These are phyloP conservation scores for Pseudachorutes palmiensis DNA, from an alignment of 1,140 invertebrate species.

Conservation along the genomic window DNA sequence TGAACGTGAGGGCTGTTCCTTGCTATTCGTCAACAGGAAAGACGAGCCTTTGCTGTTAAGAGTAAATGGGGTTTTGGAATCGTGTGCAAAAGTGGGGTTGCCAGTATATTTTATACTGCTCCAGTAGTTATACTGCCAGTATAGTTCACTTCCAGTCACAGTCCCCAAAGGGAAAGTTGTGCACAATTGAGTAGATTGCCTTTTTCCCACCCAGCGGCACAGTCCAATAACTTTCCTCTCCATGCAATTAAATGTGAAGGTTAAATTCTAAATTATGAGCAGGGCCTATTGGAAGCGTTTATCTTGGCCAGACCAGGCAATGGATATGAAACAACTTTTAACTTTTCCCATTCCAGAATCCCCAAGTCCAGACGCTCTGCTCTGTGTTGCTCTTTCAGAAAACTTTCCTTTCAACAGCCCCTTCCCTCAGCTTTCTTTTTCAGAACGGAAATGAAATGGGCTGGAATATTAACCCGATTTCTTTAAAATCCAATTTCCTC, in stretches of 20 bases:
- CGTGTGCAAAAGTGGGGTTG: too few relatives aligned
- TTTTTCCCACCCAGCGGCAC: constrained; percentile 9
- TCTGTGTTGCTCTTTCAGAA: too few relatives aligned
- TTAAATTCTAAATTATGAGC: constrained; percentile 13
- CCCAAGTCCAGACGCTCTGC: too few relatives aligned
- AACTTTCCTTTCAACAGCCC: neutral
- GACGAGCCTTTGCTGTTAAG: too few relatives aligned
- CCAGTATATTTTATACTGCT: too few relatives aligned
- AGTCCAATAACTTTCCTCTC: constrained; percentile 4
- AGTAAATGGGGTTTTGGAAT: too few relatives aligned
- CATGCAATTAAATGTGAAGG: constrained; percentile 10
- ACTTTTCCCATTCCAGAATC: constrained; percentile 1
- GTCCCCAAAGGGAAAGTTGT: neutral
- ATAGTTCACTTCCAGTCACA: neutral
- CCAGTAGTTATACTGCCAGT: too few relatives aligned
- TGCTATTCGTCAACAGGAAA: too few relatives aligned
- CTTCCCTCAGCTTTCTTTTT: neutral
- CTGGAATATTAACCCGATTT: constrained; percentile 2
- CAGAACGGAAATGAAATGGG: neutral
- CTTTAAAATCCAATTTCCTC: constrained; percentile 8
- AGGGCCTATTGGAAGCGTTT: neutral
- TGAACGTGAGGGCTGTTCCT: too few relatives aligned
- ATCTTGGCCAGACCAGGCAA: neutral
- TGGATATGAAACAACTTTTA: neutral
- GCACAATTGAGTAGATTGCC: neutral